Evolutionary conservation across 2,113 vertebrate species (phyloP), one percentile per base, ranked within the genome.

Genomic region (Charadrius vociferus): DNA sequence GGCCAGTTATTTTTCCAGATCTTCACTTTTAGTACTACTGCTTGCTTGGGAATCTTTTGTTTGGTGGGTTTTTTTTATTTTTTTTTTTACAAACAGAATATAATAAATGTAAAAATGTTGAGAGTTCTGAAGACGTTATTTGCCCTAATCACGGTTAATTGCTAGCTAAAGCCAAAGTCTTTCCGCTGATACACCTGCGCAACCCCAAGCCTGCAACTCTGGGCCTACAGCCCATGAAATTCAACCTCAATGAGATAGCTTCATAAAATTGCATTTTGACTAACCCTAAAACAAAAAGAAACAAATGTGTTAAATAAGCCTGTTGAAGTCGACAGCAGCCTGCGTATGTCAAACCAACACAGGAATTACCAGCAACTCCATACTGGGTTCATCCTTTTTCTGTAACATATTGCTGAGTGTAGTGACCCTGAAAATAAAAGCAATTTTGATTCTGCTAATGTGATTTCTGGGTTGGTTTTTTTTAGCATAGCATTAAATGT

Each of bases 211-310:
- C 62, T 93, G 65, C 20, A 83, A 58, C 23, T 67, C 49, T 52
- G 85, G 37, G 12, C 77, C 73, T 91, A 24, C 16, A 92, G 53
- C 49, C 65, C 53, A 30, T 15, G 20, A 59, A 34, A 81, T 43
- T 73, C 85, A 94, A 45, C 32, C 45, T 59, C 29, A 14, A 14
- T 47, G 21, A 49, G 41, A 52, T 16, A 85, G 66, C 81, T 50
- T 89, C 90, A 91, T 80, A 80, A 67, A 94, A 86, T 3, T 52
- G 49, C 73, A 59, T 94, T 61, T 77, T 75, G 67, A 79, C 65
- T 80, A 84, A 89, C 90, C 75, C 84, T 70, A 93, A 90, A 91
- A 71, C 82, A 70, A 90, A 89, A 97, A 92, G 81, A 96, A 96
- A 94, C 75, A 92, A 88, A 86, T 61, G 83, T 66, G 43, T 86